Percentiles rank a stretch among this genome's conserved stretches.
Evolutionary conservation across 2,113 vertebrate species (phyloP).

Genomic region (Triplophysa dalaica): DNA sequence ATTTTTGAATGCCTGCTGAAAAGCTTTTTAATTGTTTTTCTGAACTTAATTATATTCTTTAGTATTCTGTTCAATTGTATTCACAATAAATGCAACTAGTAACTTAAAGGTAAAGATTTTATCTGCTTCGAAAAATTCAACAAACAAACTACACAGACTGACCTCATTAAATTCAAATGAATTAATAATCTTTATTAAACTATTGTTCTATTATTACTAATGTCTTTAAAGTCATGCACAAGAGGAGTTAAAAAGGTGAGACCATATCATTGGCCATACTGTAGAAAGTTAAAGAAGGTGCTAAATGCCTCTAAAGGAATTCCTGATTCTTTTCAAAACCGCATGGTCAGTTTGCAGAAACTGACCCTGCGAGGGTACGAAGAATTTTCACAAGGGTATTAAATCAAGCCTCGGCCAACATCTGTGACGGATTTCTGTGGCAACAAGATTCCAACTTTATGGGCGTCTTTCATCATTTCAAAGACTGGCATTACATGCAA

Average conservation of each 20-base stretch:
- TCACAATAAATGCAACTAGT: too few relatives aligned
- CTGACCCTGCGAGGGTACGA: conserved; percentile 26
- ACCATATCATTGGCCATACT: conserved; percentile 7
- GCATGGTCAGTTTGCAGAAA: conserved; percentile 30
- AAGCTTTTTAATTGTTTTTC: too few relatives aligned
- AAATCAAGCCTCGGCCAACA: conserved; percentile 40
- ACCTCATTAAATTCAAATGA: neutral
- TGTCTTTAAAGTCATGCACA: neutral
- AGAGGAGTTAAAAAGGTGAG: neutral
- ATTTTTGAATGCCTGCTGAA: too few relatives aligned
- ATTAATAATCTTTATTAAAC: too few relatives aligned
- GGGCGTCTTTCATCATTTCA: conserved; percentile 42
- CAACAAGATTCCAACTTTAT: conserved; percentile 43
- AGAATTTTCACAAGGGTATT: conserved; percentile 46
- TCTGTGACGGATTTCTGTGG: conserved; percentile 46
- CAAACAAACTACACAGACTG: neutral
- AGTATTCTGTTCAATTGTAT: too few relatives aligned
- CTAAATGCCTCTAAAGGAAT: conserved; percentile 16
- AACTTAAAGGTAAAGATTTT: too few relatives aligned
- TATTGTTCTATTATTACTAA: too few relatives aligned
- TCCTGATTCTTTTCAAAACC: conserved; percentile 13
- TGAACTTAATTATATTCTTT: too few relatives aligned
- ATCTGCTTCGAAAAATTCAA: too few relatives aligned
- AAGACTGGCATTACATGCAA: conserved; percentile 40
- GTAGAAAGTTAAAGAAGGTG: conserved; percentile 23